phyloP scores from a whole-genome alignment of 2,888 invertebrate species.

The Cryptops parisi region DNA sequence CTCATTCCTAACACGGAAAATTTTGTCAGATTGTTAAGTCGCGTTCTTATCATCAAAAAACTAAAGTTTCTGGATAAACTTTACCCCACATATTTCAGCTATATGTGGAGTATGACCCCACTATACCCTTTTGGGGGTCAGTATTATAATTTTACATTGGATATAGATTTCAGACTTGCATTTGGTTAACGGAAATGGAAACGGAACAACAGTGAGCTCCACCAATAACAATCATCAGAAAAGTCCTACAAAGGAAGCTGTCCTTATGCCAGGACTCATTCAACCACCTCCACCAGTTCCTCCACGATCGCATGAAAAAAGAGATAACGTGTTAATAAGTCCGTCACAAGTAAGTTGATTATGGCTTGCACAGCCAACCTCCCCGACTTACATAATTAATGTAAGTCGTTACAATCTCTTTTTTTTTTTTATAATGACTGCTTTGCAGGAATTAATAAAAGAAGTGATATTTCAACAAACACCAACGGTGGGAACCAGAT shows the following conservation, averaged over 20 bases:
- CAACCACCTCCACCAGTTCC: conserved; percentile 19
- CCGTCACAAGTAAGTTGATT: conserved; percentile 11
- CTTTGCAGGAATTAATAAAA: conserved; percentile 6
- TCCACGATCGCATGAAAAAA: conserved; percentile 16
- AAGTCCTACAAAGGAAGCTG: not conserved
- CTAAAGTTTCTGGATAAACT: too few relatives aligned
- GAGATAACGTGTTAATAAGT: not conserved
- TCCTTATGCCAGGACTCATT: conserved; percentile 9
- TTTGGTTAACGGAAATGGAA: not conserved
- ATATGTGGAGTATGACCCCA: too few relatives aligned
- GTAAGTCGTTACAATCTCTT: too few relatives aligned
- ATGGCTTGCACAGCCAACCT: too few relatives aligned
- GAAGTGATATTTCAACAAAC: conserved; percentile 17
- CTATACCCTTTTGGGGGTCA: too few relatives aligned
- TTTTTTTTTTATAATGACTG: not conserved
- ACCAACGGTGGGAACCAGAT: conserved; percentile 28
- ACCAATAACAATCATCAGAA: not conserved
- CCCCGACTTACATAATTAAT: too few relatives aligned
- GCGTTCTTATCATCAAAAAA: too few relatives aligned
- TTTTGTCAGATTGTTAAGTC: too few relatives aligned
- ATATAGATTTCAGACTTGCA: conserved; percentile 1
- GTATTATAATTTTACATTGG: not conserved
- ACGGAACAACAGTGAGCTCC: not conserved
- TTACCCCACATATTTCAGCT: too few relatives aligned
- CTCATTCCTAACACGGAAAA: too few relatives aligned